These are phyloP conservation scores for Myotis planiceps DNA, from an alignment of 2,797 vertebrate genomes.

Conservation along the genomic window DNA sequence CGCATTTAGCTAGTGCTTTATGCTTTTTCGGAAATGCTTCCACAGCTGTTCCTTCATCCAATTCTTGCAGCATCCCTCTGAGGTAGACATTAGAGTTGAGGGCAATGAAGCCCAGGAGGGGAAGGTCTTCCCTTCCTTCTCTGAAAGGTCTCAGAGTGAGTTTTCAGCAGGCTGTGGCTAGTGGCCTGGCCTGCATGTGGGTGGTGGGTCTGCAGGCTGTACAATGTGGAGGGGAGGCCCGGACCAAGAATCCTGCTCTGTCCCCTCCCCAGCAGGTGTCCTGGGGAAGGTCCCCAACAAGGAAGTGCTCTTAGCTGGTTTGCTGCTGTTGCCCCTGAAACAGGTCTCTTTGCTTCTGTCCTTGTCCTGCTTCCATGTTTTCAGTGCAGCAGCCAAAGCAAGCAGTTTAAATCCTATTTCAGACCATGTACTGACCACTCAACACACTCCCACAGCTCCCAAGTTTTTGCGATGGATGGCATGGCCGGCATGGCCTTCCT, in stretches of 20 bases:
- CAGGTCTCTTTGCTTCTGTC: background rate
- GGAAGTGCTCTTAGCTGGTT: background rate
- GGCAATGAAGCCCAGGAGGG: background rate
- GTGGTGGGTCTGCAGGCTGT: background rate
- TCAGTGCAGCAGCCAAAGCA: background rate
- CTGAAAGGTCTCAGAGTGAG: background rate
- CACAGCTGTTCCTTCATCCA: constrained; percentile 50
- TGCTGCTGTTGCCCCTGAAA: background rate
- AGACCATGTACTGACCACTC: background rate
- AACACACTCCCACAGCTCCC: background rate
- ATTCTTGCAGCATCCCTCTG: background rate
- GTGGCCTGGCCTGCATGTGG: background rate
- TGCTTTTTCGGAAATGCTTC: constrained; percentile 1
- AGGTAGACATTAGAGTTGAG: background rate
- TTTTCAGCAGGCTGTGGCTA: background rate
- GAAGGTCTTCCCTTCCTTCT: background rate
- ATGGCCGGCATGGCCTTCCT: background rate
- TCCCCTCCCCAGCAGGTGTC: background rate
- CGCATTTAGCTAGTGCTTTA: constrained; percentile 49
- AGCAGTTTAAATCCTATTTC: background rate
- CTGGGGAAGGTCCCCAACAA: background rate
- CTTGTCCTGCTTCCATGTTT: background rate
- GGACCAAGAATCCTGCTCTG: background rate
- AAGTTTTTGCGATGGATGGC: background rate
- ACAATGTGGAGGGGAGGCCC: background rate